Base-by-base conservation (phyloP, 2,888 invertebrate species). In the Epinotia ramella region DNA sequence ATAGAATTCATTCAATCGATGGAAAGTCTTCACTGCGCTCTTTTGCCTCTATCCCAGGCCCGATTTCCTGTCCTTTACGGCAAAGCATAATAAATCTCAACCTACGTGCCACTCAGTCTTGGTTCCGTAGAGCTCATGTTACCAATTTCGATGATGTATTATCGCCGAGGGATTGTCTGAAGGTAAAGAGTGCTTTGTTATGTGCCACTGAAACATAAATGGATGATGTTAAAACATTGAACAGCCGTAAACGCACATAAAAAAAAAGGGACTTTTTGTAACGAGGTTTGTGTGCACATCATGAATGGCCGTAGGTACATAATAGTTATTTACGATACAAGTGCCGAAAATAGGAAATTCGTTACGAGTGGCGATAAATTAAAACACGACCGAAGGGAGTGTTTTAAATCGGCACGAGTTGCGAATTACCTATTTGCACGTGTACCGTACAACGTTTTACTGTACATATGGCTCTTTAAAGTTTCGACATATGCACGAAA, bases 111-210 rank as follows among this genome's bases (percentile, higher is more conserved):
- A 72, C 71, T 76, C 76, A 71, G 71, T 72, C 76, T 66, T 71
- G 66, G 76, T 76, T 66, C 71, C 24, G 71, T 66, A 49, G 66
- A 71, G 76, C 66, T 76, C 76, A 62, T 76, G 76, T 76, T 76
- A 76, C 76, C 76, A 76, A 76, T 76, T 76, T 76, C 66, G 60
- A 62, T 76, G 76, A 76, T 76, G 76, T 72, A 76, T 76, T 71
- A 71, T 71, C 71, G 76, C 62, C 76, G 71, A 72, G 76, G 76
- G 76, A 66, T 76, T 62, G 76, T 53, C 76, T 66, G 60, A 59
- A 60, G 70, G 74, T 65, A 70, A 73, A 62, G 73, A 73, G 67
- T 67, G 73, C 67, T 73, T 67, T 73, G 70, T 70, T 70, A 59
- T 70, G 70, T 70, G 64, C 59, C 53, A 12, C 57, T 60, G 64